Conservation (phyloP, 2,113 vertebrate species). For the Calidris pygmaea region DNA sequence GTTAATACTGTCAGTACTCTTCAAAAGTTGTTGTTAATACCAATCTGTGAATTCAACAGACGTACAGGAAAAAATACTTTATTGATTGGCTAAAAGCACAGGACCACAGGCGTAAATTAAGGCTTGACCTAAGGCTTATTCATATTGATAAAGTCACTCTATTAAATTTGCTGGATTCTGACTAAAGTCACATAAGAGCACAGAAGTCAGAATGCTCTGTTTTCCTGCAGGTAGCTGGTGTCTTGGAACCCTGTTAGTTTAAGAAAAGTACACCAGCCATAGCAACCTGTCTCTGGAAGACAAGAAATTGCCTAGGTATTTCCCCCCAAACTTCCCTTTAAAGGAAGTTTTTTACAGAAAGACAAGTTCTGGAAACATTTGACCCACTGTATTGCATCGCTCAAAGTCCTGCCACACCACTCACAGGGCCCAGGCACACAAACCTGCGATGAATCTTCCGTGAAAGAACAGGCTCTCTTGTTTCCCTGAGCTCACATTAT, state of each 20-base stretch:
- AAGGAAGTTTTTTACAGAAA: background rate
- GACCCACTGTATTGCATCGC: background rate
- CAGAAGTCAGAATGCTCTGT: rapidly evolving
- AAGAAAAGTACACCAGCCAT: no score
- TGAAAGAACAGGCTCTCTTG: rapidly evolving
- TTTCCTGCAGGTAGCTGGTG: background rate
- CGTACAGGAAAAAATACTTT: rapidly evolving
- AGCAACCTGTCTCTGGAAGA: background rate
- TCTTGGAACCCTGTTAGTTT: no score
- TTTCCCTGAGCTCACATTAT: background rate
- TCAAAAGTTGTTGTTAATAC: background rate
- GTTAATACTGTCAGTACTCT: background rate
- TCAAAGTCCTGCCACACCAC: rapidly evolving
- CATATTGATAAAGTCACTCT: background rate
- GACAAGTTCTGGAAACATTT: background rate
- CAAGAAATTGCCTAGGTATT: background rate
- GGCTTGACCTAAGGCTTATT: background rate
- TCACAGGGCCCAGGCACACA: rapidly evolving
- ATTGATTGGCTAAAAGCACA: background rate
- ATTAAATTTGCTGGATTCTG: background rate
- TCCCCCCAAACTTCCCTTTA: background rate
- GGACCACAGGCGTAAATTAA: background rate
- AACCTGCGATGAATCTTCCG: background rate
- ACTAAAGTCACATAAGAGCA: background rate
- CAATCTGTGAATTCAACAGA: background rate